These are phyloP conservation scores for Formica exsecta DNA, from an alignment of 1,140 invertebrate genomes.

Conservation along the genomic window DNA sequence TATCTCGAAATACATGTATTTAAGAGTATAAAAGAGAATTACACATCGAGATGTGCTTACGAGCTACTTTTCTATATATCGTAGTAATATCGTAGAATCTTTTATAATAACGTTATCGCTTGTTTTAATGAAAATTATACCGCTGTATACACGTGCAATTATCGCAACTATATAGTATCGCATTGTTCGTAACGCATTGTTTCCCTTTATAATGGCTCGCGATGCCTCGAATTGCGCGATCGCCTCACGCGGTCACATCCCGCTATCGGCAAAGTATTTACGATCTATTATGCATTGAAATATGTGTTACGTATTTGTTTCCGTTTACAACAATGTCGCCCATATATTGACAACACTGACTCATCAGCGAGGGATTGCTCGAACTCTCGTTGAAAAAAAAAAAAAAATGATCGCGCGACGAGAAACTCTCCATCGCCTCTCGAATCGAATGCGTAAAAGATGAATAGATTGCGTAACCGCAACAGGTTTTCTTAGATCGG, in stretches of 20 bases:
- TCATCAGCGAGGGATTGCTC: constrained; percentile 20
- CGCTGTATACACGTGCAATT: not conserved
- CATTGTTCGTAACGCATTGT: not conserved
- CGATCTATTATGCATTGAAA: constrained; percentile 43
- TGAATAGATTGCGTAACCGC: constrained; percentile 6
- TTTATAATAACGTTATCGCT: too few species aligned
- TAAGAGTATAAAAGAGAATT: too few species aligned
- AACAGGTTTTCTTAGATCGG: constrained; percentile 25
- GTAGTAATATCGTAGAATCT: too few species aligned
- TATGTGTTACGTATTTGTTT: constrained; percentile 48
- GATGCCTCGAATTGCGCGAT: not conserved
- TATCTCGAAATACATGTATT: too few species aligned
- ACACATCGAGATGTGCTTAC: too few species aligned
- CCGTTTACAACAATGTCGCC: constrained; percentile 41
- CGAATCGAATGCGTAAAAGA: constrained; percentile 20
- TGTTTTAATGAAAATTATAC: too few species aligned
- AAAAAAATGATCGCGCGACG: constrained; percentile 4
- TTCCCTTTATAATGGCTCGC: not conserved
- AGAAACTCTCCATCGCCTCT: not conserved
- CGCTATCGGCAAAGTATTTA: not conserved
- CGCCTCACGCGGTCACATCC: too few species aligned
- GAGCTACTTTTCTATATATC: too few species aligned
- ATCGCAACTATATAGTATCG: not conserved
- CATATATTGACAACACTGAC: constrained; percentile 31
- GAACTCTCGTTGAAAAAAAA: not conserved